Evolutionary conservation across 2,797 vertebrate species (phyloP).

Genomic region (Cuculus canorus): DNA sequence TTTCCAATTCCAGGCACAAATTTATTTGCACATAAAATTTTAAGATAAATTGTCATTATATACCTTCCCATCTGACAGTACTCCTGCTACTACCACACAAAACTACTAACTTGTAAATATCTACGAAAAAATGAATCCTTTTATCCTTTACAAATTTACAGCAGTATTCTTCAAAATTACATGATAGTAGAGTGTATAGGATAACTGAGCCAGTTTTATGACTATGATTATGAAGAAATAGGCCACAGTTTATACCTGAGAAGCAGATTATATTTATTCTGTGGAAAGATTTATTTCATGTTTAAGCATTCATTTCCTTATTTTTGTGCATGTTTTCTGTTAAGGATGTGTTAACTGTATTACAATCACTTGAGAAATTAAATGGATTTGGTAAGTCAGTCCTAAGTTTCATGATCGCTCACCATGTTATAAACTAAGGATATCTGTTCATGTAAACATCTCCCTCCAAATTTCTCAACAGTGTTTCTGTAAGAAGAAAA

Average conservation of each 20-base stretch:
- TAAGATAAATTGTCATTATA: neutral
- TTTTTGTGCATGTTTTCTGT: slow-evolving; percentile 47
- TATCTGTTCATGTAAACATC: slow-evolving; percentile 20
- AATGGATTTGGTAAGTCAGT: neutral
- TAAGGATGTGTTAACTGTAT: neutral
- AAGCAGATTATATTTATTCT: neutral
- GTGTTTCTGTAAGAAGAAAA: neutral
- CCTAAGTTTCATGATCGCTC: neutral
- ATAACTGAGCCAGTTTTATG: neutral
- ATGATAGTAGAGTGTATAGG: slow-evolving; percentile 3
- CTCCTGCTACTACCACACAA: neutral
- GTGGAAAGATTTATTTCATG: slow-evolving; percentile 4
- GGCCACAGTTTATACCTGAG: neutral
- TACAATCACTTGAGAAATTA: neutral
- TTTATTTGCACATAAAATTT: neutral
- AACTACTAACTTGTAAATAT: neutral
- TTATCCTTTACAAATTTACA: neutral
- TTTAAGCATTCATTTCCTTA: slow-evolving; percentile 51
- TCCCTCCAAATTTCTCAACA: neutral
- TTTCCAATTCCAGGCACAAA: neutral
- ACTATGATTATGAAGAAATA: neutral
- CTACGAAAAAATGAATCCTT: neutral
- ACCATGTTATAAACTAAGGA: neutral
- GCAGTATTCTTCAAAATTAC: neutral
- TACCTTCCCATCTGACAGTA: neutral